Evolutionary conservation across 2,888 invertebrate genomes (phyloP).

Genomic region (Campoplex capitator): DNA sequence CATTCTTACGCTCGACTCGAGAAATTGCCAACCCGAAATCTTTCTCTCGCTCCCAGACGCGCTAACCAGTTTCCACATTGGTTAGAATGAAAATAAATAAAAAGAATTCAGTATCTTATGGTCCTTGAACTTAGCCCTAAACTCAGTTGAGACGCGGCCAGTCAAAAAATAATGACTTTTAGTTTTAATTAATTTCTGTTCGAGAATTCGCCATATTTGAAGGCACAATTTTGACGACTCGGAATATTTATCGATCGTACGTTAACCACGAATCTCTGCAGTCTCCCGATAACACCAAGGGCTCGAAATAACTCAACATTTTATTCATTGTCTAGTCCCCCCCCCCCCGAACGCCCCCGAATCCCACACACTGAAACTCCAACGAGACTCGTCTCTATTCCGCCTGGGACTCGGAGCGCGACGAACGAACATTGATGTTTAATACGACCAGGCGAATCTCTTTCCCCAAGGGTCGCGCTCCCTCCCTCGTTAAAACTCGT

Average conservation of each 20-base stretch:
- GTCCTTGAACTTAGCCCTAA: slow-evolving; percentile 35
- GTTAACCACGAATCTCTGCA: slow-evolving; percentile 69
- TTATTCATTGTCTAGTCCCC: slow-evolving; percentile 76
- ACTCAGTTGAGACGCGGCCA: background rate
- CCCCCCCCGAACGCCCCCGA: background rate
- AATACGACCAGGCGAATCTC: slow-evolving; percentile 59
- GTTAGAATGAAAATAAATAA: background rate
- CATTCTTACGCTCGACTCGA: slow-evolving; percentile 44
- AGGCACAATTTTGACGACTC: background rate
- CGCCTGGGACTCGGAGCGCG: slow-evolving; percentile 31
- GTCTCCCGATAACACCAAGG: slow-evolving; percentile 77
- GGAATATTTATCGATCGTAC: slow-evolving; percentile 8
- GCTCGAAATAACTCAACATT: slow-evolving; percentile 74
- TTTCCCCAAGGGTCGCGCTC: slow-evolving; percentile 70
- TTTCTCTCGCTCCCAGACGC: slow-evolving; percentile 29
- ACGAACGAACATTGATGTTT: slow-evolving; percentile 26
- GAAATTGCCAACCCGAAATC: slow-evolving; percentile 26
- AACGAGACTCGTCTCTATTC: slow-evolving; percentile 71
- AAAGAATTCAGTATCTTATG: slow-evolving; percentile 11
- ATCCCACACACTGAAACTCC: slow-evolving; percentile 67
- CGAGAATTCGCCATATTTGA: background rate
- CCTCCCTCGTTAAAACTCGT: slow-evolving; percentile 45
- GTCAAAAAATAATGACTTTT: background rate
- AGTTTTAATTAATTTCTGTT: background rate
- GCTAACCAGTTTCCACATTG: slow-evolving; percentile 41